A percentile compares a stretch with the other conserved stretches of the same genome.
Conservation (phyloP, 1,140 invertebrate genomes). For the Musca vetustissima region DNA sequence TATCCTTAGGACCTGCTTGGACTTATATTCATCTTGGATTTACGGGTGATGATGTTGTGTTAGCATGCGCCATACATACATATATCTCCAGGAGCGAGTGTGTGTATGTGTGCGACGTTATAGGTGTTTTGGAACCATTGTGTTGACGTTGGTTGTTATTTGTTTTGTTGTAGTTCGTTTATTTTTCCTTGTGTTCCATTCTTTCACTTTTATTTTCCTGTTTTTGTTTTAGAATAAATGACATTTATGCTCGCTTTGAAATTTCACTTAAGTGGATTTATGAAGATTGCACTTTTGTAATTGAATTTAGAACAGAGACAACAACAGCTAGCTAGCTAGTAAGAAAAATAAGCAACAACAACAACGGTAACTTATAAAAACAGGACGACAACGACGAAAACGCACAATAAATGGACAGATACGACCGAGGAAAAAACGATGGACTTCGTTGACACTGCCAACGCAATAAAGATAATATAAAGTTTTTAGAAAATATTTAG, state of each 20-base stretch:
- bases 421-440: not conserved
- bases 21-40: slow-evolving; percentile 43
- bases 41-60: slow-evolving; percentile 26
- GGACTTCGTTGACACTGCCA: not conserved
- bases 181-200: not conserved
- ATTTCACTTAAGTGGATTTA: slow-evolving; percentile 28
- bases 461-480: not conserved
- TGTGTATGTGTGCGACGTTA: not conserved
- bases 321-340: not conserved
- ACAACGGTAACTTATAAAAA: no score
- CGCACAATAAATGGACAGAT: slow-evolving; percentile 7
- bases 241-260: slow-evolving; percentile 27
- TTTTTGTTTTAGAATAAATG: slow-evolving; percentile 19
- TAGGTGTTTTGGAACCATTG: no score
- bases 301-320: slow-evolving; percentile 22
- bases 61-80: not conserved
- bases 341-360: not conserved
- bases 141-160: slow-evolving; percentile 15
- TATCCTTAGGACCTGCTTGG: no score
- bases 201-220: not conserved
- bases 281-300: slow-evolving; percentile 29
- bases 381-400: not conserved
- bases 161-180: slow-evolving; percentile 28
- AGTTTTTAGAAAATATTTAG: not conserved
- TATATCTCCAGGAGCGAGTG: not conserved